Base-by-base conservation (phyloP, 1,140 invertebrate species). In the Papilio xuthus region DNA sequence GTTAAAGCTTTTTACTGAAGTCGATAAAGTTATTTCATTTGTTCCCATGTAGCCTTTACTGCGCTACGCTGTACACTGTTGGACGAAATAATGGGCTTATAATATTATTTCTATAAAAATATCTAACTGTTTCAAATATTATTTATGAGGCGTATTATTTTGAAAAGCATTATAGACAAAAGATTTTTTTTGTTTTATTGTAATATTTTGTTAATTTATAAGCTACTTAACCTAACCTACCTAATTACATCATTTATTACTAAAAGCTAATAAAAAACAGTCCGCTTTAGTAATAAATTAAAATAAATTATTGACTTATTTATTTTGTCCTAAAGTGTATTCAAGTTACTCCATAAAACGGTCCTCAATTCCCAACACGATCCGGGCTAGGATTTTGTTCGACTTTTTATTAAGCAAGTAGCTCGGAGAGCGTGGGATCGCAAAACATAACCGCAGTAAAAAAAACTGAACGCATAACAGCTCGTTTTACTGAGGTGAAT, bases 361-460 rank as follows among this genome's bases (percentile, higher is more conserved):
- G 63, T 70, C 77, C 67, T 78, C 79, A 74, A 81, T 81, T 79
- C 79, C 76, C 77, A 77, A 75, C 82, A 75, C 78, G 53, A 72
- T 78, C 69, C 63, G 18, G 37, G 74, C 80, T 74, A 76, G 74
- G 77, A 77, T 81, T 81, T 78, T 28, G 42, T 53, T 63, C 23
- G 10, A 26, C 60, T 83, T 86, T 84, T 83, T 86, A 85, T 80
- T 77, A 78, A 7, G 8, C 10, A 44, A 80, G 78, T 80, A 63
- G 60, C 81, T 82, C 84, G 20, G 77, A 67, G 84, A 85, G 80
- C 85, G 85, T 85, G 85, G 82, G 85, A 87, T 77, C 83, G 85
- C 81, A 80, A 84, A 83, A 81, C 74, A 75, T 78, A 78, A 81
- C 73, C 69, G 63, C 56, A 83, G 81, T 79, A 37, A 83, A 79